Conservation (phyloP, 2,888 invertebrate species). For the Aplocera efformata region DNA sequence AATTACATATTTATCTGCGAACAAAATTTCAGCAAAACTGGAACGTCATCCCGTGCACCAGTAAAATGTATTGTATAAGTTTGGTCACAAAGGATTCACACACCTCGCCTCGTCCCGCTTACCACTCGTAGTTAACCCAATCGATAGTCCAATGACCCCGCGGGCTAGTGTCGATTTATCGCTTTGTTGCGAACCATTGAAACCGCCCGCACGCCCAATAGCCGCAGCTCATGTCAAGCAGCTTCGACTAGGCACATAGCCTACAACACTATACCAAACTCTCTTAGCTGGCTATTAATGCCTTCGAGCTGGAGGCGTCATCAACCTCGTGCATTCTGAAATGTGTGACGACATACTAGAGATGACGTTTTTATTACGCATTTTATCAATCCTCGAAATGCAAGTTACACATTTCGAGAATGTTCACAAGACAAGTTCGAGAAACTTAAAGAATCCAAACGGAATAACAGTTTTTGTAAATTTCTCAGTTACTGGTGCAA, state of each 20-base stretch:
- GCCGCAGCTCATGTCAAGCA: slow-evolving; percentile 21
- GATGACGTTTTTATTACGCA: too few relatives aligned
- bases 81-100: slow-evolving; percentile 21
- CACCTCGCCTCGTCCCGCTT: slow-evolving; percentile 16
- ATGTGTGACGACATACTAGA: too few relatives aligned
- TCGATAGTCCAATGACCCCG: slow-evolving; percentile 56
- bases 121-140: slow-evolving; percentile 32
- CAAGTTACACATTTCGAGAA: too few relatives aligned
- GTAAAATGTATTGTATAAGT: slow-evolving; percentile 6
- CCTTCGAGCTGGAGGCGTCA: neutral
- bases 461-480: too few relatives aligned
- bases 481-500: too few relatives aligned
- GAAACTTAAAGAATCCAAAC: too few relatives aligned
- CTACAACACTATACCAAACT: neutral
- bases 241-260: slow-evolving; percentile 7
- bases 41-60: neutral
- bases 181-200: slow-evolving; percentile 37
- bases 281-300: too few relatives aligned
- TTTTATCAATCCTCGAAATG: too few relatives aligned
- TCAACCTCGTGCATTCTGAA: too few relatives aligned
- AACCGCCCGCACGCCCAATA: slow-evolving; percentile 3
- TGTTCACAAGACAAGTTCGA: too few relatives aligned
- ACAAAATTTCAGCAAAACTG: too few relatives aligned
- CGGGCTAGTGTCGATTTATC: slow-evolving; percentile 46
- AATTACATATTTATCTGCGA: too few relatives aligned